These are phyloP conservation scores for Crotalus helleri DNA, from an alignment of 2,113 vertebrate species.

Conservation along the genomic window DNA sequence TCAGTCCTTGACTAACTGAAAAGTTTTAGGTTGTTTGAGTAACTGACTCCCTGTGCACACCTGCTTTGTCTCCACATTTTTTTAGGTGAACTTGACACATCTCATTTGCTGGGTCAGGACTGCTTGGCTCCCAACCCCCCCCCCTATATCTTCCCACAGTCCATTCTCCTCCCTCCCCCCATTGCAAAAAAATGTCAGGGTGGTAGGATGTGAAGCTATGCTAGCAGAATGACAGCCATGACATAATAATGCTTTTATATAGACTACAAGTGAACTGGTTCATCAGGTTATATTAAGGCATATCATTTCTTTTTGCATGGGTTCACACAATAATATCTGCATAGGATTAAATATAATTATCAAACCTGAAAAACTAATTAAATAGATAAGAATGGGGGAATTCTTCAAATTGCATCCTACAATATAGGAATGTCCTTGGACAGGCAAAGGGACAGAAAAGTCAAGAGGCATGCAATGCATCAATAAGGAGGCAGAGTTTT, in stretches of 20 bases:
- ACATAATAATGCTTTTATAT: not conserved
- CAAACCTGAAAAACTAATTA: not conserved
- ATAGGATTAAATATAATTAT: not conserved
- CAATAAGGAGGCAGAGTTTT: no score
- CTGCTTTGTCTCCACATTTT: not conserved
- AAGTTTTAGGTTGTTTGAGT: not conserved
- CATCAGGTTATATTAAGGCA: not conserved
- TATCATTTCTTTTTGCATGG: not conserved
- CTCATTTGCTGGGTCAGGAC: not conserved
- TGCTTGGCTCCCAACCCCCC: not conserved
- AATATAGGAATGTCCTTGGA: not conserved
- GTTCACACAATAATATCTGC: not conserved
- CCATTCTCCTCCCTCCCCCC: not conserved
- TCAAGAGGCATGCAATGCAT: not conserved
- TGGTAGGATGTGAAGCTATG: not conserved
- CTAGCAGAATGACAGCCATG: not conserved
- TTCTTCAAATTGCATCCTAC: not conserved
- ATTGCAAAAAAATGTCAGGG: not conserved
- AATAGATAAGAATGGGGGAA: not conserved
- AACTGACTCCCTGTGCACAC: not conserved
- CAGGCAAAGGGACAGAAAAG: not conserved
- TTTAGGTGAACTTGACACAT: not conserved
- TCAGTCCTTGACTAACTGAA: not conserved
- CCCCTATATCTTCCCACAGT: not conserved
- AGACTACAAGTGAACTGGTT: not conserved